Conservation (phyloP, 2,888 invertebrate genomes). For the Epicampocera succincta region DNA sequence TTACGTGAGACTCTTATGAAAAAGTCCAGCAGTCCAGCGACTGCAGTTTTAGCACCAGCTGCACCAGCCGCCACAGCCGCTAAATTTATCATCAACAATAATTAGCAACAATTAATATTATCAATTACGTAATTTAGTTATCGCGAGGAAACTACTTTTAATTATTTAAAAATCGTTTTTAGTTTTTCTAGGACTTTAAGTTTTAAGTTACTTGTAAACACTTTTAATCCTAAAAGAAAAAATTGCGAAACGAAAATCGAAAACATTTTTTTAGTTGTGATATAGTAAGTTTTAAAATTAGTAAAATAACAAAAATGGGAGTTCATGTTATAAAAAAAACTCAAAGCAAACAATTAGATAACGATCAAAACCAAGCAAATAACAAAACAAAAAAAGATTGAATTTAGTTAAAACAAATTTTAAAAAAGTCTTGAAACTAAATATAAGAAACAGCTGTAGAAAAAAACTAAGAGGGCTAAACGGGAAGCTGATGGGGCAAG, state of each 20-base stretch:
- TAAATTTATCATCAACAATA: constrained; percentile 43
- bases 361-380: constrained; percentile 3
- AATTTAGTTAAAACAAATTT: constrained; percentile 46
- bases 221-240: constrained; percentile 49
- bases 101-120: constrained; percentile 52
- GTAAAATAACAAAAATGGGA: constrained; percentile 1
- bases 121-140: constrained; percentile 28
- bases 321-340: constrained; percentile 20
- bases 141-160: constrained; percentile 25
- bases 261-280: constrained; percentile 59
- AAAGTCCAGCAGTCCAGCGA: constrained; percentile 32
- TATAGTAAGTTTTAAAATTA: constrained; percentile 61
- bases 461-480: not conserved
- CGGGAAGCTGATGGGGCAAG: not conserved
- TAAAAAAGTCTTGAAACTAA: constrained; percentile 12
- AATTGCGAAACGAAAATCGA: constrained; percentile 32
- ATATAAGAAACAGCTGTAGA: constrained; percentile 10
- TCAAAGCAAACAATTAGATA: constrained; percentile 10
- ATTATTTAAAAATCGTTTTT: constrained; percentile 44
- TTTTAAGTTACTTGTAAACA: constrained; percentile 15
- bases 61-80: constrained; percentile 33
- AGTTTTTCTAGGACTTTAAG: constrained; percentile 32
- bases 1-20: constrained; percentile 78
- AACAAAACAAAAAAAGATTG: constrained; percentile 10
- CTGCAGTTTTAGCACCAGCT: constrained; percentile 43